phyloP scores from a whole-genome alignment of 2,797 vertebrate genomes.

The Sylvia borin region DNA sequence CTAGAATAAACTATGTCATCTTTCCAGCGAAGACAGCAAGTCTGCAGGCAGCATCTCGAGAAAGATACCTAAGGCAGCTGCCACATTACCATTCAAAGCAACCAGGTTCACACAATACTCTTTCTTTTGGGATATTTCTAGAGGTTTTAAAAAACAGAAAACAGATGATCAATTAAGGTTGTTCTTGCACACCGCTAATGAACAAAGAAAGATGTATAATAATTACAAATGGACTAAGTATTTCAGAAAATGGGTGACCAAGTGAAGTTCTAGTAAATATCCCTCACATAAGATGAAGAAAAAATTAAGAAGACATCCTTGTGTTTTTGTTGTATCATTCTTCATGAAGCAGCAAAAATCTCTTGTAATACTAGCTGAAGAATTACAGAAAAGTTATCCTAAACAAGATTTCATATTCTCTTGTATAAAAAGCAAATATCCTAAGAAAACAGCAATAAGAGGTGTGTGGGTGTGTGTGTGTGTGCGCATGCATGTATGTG shows the following conservation, averaged over 20 bases:
- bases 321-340: not conserved
- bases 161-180: not conserved
- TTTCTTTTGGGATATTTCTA: not conserved
- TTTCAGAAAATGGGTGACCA: not conserved
- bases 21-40: not conserved
- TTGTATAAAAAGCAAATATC: not conserved
- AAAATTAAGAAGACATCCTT: not conserved
- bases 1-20: not conserved
- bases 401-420: not conserved
- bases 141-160: not conserved
- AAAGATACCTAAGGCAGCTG: not conserved
- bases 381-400: not conserved
- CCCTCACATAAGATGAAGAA: not conserved
- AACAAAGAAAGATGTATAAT: not conserved
- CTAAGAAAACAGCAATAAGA: not conserved
- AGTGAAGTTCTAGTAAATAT: not conserved
- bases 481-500: no score
- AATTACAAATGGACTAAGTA: not conserved
- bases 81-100: fast-evolving
- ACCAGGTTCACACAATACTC: not conserved
- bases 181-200: not conserved
- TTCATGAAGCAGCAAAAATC: not conserved
- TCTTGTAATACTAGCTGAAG: not conserved
- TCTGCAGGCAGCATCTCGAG: not conserved
- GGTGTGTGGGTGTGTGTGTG: fast-evolving